These are phyloP conservation scores for Labrus mixtus DNA, from an alignment of 2,113 vertebrate species.

Conservation along the genomic window DNA sequence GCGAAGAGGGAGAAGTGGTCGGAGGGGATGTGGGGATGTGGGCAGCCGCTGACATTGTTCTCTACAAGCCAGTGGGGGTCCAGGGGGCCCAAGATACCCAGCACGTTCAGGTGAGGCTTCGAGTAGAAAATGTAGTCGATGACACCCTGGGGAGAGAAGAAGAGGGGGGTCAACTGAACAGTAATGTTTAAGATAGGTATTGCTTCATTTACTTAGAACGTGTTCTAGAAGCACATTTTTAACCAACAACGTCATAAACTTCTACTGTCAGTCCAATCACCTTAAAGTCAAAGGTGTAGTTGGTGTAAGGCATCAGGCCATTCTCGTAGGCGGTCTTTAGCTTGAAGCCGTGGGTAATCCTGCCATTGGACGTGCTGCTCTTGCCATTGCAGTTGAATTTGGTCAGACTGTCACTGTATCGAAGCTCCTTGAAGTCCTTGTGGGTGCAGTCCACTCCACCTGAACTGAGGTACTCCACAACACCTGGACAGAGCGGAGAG, in stretches of 20 bases:
- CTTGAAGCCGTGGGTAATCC: conserved; percentile 98
- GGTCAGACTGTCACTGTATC: conserved; percentile 96
- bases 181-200: background rate
- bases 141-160: conserved; percentile 88
- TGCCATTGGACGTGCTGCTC: conserved; percentile 92
- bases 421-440: conserved; percentile 98
- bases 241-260: background rate
- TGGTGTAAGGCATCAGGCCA: conserved; percentile 98
- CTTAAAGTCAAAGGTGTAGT: conserved; percentile 98
- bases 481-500: conserved; percentile 82
- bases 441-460: conserved; percentile 98
- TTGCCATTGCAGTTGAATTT: conserved; percentile 98
- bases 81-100: conserved; percentile 96
- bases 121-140: conserved; percentile 99
- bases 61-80: conserved; percentile 97
- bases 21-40: conserved; percentile 97
- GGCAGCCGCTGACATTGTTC: conserved; percentile 97
- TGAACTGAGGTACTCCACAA: conserved; percentile 97
- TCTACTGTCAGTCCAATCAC: conserved; percentile 63
- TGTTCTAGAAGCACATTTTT: too few species aligned
- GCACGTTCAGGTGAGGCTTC: conserved; percentile 96
- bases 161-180: background rate
- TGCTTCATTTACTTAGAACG: too few species aligned
- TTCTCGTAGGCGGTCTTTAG: conserved; percentile 98
- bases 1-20: conserved; percentile 99